phyloP scores from a whole-genome alignment of 2,888 invertebrate species.

The Callosobruchus maculatus region DNA sequence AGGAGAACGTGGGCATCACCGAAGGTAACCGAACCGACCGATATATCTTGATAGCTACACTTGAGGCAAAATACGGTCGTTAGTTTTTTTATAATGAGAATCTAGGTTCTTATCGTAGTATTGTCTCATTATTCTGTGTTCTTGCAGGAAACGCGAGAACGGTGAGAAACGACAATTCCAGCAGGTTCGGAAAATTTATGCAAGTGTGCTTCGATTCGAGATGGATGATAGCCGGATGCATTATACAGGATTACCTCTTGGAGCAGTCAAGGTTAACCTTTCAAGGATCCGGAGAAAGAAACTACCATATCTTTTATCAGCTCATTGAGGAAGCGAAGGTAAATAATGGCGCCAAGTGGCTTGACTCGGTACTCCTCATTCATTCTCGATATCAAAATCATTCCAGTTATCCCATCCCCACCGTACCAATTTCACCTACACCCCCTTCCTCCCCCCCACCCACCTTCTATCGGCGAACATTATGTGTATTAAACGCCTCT shows the following conservation, averaged over 20 bases:
- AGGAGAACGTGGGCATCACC: not conserved
- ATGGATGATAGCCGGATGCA: slow-evolving; percentile 87
- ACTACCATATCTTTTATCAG: slow-evolving; percentile 91
- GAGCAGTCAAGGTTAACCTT: slow-evolving; percentile 90
- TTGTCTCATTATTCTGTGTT: not conserved
- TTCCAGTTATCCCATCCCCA: too few species aligned
- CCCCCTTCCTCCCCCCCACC: too few species aligned
- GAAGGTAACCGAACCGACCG: not conserved
- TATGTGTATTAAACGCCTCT: too few species aligned
- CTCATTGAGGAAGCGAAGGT: slow-evolving; percentile 82
- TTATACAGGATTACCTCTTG: slow-evolving; percentile 84
- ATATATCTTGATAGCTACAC: not conserved
- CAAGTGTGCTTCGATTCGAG: slow-evolving; percentile 87
- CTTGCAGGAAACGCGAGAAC: slow-evolving; percentile 85
- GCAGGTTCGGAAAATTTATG: slow-evolving; percentile 93
- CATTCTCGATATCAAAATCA: too few species aligned
- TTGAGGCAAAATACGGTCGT: not conserved
- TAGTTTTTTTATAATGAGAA: not conserved
- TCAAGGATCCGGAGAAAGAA: slow-evolving; percentile 81
- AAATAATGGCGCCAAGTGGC: slow-evolving; percentile 39
- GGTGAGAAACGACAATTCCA: slow-evolving; percentile 88
- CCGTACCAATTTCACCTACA: too few species aligned
- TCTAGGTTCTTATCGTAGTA: not conserved
- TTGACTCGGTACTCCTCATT: too few species aligned
- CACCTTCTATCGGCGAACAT: too few species aligned